Percentiles rank a stretch among this genome's conserved stretches.
Evolutionary conservation across 2,888 invertebrate species (phyloP).

Genomic region (Polydesmus complanatus): DNA sequence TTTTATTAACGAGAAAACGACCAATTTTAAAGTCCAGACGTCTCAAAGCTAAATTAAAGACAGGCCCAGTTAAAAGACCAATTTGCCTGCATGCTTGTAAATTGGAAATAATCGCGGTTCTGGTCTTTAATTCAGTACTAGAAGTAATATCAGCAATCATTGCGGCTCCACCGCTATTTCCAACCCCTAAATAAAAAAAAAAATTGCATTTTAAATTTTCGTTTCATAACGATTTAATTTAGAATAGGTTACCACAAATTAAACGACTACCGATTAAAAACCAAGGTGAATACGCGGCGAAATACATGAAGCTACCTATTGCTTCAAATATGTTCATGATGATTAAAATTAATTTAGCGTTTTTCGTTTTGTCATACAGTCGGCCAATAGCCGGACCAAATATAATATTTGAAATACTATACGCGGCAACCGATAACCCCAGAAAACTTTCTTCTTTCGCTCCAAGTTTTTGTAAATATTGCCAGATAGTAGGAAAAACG

Average conservation of each 20-base stretch:
- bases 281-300: constrained; percentile 32
- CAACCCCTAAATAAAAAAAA: constrained; percentile 27
- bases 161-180: constrained; percentile 31
- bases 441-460: constrained; percentile 31
- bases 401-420: constrained; percentile 33
- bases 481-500: constrained; percentile 36
- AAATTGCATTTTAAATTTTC: neutral
- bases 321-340: constrained; percentile 29
- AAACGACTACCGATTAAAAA: constrained; percentile 32
- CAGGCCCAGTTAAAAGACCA: constrained; percentile 34
- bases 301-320: constrained; percentile 34
- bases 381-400: constrained; percentile 33
- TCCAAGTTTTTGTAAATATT: constrained; percentile 31
- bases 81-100: constrained; percentile 33
- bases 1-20: constrained; percentile 29
- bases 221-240: neutral
- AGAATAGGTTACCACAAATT: constrained; percentile 28
- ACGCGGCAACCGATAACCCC: constrained; percentile 34
- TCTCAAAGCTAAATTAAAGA: constrained; percentile 32
- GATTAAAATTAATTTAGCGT: constrained; percentile 30
- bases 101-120: constrained; percentile 33
- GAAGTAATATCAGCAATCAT: constrained; percentile 34
- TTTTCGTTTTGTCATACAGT: constrained; percentile 30
- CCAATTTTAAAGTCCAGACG: constrained; percentile 29
- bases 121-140: constrained; percentile 29